phyloP scores from a whole-genome alignment of 2,797 vertebrate genomes.

The Halcyon leucocephala region DNA sequence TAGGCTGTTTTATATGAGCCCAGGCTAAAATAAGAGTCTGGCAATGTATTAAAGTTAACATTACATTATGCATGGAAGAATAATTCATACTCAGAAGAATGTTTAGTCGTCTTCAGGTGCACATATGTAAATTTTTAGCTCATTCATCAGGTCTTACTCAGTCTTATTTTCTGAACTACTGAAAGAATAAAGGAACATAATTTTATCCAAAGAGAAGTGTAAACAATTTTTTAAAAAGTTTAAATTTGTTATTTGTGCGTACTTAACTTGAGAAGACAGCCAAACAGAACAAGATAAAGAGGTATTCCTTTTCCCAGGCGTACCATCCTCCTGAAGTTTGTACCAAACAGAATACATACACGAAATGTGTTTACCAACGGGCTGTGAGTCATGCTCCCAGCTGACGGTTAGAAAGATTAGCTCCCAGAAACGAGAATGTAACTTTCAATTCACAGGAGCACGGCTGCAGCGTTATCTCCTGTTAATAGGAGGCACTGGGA shows the following conservation, averaged over 20 bases:
- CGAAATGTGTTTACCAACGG: background rate
- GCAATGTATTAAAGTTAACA: background rate
- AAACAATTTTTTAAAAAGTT: background rate
- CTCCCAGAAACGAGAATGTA: background rate
- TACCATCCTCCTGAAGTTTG: background rate
- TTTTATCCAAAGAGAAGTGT: background rate
- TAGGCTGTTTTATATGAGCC: background rate
- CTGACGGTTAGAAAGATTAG: background rate
- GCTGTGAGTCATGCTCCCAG: constrained; percentile 43
- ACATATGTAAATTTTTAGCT: background rate
- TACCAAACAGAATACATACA: background rate
- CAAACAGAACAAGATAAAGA: background rate
- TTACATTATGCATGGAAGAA: background rate
- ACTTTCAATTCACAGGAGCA: background rate
- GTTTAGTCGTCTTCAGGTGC: background rate
- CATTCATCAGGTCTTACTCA: background rate
- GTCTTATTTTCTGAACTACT: background rate
- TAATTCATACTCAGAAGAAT: background rate
- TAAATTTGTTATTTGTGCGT: background rate
- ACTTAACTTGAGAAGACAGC: background rate
- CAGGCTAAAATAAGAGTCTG: background rate
- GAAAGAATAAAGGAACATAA: background rate
- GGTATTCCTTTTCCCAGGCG: background rate
- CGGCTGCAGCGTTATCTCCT: background rate
- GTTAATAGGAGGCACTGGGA: background rate